Evolutionary conservation across 2,888 invertebrate genomes (phyloP), one percentile per base, ranked within the genome.

Genomic region (Torymus tubicola): DNA sequence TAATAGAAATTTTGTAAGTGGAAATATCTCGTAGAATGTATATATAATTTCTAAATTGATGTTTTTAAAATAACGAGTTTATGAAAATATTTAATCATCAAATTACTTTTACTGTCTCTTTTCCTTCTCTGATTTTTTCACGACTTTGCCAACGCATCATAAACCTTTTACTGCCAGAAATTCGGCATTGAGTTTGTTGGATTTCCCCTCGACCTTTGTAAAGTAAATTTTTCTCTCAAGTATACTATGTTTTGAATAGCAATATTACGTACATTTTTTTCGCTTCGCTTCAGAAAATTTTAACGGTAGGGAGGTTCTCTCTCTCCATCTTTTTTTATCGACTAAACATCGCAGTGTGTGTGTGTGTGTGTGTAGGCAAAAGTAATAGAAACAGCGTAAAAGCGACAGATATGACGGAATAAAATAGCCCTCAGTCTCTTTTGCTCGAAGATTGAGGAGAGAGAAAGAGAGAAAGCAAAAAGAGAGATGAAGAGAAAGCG

Each of bases 361-460:
- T 24, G n/a, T 60, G 5, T 13, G 16, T 16, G 21, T 4, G 50
- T 24, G n/a, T 60, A 12, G 31, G 64, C 18, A 61, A 76, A 68
- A 67, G 75, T 76, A 68, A 68, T 68, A 68, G 63, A 68, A 64
- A 24, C 65, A 57, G 53, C n/a, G 61, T 12, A 68, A 79, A 68
- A n/a, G 63, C 63, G 81, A 69, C 63, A 60, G 53, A 42, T 68
- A 67, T 21, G 42, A 16, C 12, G 70, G 57, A 65, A 71, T 42
- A 50, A 57, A 18, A 61, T 64, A 42, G 65, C 42, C 8, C 5
- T 42, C 42, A 8, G 42, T 42, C 42, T 42, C 42, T 42, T 42
- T 42, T 8, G 10, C 42, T 42, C 42, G 42, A 42, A 42, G 42
- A 42, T 42, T 42, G 42, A 42, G 57, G 60, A 16, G 68, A 42